Base-by-base conservation (phyloP, 2,888 invertebrate species). In the Microctonus brassicae region DNA sequence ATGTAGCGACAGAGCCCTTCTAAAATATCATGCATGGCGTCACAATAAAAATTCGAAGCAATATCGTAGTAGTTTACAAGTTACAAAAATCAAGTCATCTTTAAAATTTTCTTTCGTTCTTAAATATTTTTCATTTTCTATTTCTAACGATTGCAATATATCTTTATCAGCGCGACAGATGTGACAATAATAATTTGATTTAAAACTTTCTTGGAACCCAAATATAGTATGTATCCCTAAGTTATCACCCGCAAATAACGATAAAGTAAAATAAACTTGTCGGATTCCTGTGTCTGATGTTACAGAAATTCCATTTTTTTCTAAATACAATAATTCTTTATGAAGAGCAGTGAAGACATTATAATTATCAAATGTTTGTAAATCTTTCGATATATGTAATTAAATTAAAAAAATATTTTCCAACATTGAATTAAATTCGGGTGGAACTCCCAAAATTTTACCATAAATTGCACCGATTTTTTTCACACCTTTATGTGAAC, bases 391-490 rank as follows among this genome's bases (percentile, higher is more conserved):
- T 36, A 36, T 72, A 52, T 75, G 70, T 17, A 78, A 62, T 65
- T 75, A 74, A 36, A 64, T 52, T 22, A 73, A 42, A 20, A 77
- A 75, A 57, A 74, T 77, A 63, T 77, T 77, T 55, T 77, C 74
- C 1, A 60, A 20, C 75, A 73, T 76, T 10, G 72, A 76, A 17
- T 22, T 47, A 57, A 73, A 77, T 58, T 72, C 47, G 5, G 75
- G 75, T n/a, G 79, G 77, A 9, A 79, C 63, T 1, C 58, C 36
- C 3, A 61, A 53, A 52, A 79, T 73, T 47, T 67, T 53, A 57
- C 52, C 69, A 70, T 77, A 78, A 22, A 75, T 55, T n/a, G 72
- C 68, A 34, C 75, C 75, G 24, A 77, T 70, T 75, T 79, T 77
- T 36, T 77, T 72, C 0, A 76, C 20, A 9, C 63, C 60, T 13